Percentiles rank a stretch among this genome's conserved stretches.
Conservation (phyloP, 2,888 invertebrate species). For the Anthophora plumipes region DNA sequence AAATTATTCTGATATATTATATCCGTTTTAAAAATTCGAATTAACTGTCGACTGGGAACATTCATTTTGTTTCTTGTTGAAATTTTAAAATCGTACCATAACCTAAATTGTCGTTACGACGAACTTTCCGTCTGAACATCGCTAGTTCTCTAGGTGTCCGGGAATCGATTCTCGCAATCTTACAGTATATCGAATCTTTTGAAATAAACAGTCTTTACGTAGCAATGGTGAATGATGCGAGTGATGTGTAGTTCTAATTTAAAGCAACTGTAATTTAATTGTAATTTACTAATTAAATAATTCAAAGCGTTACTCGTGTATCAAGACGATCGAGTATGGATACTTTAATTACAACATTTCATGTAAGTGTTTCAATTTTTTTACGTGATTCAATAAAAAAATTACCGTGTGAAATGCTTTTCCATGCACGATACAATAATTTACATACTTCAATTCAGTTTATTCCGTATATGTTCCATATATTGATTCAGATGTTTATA, state of each 20-base stretch:
- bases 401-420: too few relatives aligned
- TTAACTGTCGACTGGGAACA: slow-evolving; percentile 69
- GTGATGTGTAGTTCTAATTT: neutral
- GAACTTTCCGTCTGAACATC: neutral
- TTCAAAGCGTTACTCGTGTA: neutral
- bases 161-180: slow-evolving; percentile 1
- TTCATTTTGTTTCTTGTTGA: slow-evolving; percentile 73
- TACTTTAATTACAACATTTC: too few relatives aligned
- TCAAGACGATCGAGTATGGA: neutral
- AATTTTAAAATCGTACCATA: slow-evolving; percentile 7
- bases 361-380: too few relatives aligned
- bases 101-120: neutral
- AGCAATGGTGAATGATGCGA: neutral
- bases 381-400: too few relatives aligned
- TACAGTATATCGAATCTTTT: slow-evolving; percentile 3
- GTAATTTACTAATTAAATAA: neutral
- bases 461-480: too few relatives aligned
- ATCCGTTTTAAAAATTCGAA: slow-evolving; percentile 71
- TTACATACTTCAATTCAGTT: too few relatives aligned
- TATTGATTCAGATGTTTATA: too few relatives aligned
- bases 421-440: too few relatives aligned
- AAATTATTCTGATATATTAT: slow-evolving; percentile 54
- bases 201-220: neutral
- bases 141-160: neutral
- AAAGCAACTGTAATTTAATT: neutral